These are phyloP conservation scores for Prionailurus bengalensis DNA, from an alignment of 2,113 vertebrate genomes.

Conservation along the genomic window DNA sequence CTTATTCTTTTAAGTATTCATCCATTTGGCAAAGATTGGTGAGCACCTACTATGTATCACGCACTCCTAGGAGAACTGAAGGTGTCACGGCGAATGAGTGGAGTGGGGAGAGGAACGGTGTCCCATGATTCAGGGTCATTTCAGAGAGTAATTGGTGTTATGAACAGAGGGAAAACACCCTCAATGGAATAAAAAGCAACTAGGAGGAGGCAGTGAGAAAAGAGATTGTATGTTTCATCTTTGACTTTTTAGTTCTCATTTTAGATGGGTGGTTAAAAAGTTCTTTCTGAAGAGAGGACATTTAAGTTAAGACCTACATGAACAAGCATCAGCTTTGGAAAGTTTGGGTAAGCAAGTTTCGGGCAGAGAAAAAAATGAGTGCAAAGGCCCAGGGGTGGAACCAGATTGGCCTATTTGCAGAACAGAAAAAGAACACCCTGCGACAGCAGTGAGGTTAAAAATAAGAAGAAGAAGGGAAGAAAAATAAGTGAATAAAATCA, in stretches of 20 bases:
- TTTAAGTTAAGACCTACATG: neutral
- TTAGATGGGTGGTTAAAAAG: neutral
- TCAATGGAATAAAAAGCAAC: neutral
- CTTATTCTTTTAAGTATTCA: neutral
- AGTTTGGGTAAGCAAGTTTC: neutral
- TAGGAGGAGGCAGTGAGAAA: neutral
- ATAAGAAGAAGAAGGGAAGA: too few species aligned
- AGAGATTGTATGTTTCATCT: neutral
- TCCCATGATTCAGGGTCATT: neutral
- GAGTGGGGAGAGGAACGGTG: neutral
- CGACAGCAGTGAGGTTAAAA: neutral
- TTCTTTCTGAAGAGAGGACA: neutral
- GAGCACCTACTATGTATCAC: neutral
- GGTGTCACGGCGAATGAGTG: too few species aligned
- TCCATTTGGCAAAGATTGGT: neutral
- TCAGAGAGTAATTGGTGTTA: neutral
- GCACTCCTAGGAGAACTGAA: neutral
- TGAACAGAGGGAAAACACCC: neutral
- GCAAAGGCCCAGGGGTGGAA: neutral
- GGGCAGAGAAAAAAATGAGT: neutral
- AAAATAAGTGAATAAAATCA: neutral
- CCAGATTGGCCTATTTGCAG: neutral
- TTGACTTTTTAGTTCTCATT: neutral
- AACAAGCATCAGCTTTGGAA: neutral
- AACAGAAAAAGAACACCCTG: neutral